Conservation (phyloP, 2,113 vertebrate genomes). For the Calonectris borealis region DNA sequence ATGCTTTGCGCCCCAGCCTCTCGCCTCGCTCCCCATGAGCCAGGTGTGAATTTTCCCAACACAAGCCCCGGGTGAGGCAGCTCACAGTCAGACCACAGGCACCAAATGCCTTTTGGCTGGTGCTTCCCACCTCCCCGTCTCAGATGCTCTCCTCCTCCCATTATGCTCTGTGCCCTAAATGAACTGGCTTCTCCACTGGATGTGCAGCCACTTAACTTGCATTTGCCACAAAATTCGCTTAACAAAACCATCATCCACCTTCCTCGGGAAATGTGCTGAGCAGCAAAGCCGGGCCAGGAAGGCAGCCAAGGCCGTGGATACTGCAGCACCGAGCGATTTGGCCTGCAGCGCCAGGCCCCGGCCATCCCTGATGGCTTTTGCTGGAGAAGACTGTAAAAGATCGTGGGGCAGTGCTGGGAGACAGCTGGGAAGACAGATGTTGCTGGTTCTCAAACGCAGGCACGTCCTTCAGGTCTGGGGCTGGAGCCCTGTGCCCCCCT, state of each 20-base stretch:
- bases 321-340: neutral
- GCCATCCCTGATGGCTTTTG: fast-evolving
- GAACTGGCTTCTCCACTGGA: neutral
- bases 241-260: neutral
- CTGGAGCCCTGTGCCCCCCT: neutral
- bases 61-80: neutral
- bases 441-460: neutral
- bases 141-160: fast-evolving
- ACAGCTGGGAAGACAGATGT: neutral
- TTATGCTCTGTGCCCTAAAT: neutral
- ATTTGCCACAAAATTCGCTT: neutral
- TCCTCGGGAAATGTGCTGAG: neutral
- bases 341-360: neutral
- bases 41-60: neutral
- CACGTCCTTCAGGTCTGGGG: neutral
- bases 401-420: neutral
- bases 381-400: neutral
- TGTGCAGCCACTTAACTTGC: neutral
- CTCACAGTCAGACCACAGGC: neutral
- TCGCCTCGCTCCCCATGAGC: fast-evolving
- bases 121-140: neutral
- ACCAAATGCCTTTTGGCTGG: neutral
- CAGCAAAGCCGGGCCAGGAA: neutral
- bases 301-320: neutral
- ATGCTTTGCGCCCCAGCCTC: neutral